Evolutionary conservation across 2,797 vertebrate species (phyloP), one percentile per base, ranked within the genome.

Genomic region (Poliocrania exsul): DNA sequence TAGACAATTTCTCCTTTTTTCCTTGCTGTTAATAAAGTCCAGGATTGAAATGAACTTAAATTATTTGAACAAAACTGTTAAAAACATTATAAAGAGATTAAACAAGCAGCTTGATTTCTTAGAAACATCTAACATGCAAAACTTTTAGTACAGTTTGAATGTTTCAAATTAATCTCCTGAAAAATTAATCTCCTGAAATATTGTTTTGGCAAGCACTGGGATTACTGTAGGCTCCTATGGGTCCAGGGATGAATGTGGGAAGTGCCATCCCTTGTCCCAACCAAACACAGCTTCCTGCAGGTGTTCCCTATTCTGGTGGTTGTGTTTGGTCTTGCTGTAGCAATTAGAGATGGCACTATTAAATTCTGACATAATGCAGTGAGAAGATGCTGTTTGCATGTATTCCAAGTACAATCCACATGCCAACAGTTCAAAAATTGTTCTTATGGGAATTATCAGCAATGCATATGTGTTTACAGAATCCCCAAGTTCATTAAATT

Each of bases 101-200:
- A 89, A 96, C 90, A 86, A 88, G 97, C 96, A 96, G 77, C 53
- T 33, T 77, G 74, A 54, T 81, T 49, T 82, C 74, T 94, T 86
- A 92, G 86, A 93, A 97, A 96, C 84, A 90, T 62, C 65, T 81
- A 96, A 86, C 93, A 90, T 96, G 96, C 97, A 96, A 95, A 95
- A 88, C 66, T 64, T 92, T 46, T 60, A 85, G 16, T 65, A 47
- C 72, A 56, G 26, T 83, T 77, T 47, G 50, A 91, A 90, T 56
- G 86, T 72, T 93, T 92, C 86, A 50, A 56, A 91, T 88, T 1
- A 58, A 50, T 70, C 65, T 96, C 70, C 56, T 90, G 86, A 90
- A 91, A 92, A 95, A 92, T 42, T 0, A 46, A 61, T 57, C 61
- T 85, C 56, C 77, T 77, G 69, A 77, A 86, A 88, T 92, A 69